phyloP scores from a whole-genome alignment of 2,797 vertebrate species.

The Xenops minutus region DNA sequence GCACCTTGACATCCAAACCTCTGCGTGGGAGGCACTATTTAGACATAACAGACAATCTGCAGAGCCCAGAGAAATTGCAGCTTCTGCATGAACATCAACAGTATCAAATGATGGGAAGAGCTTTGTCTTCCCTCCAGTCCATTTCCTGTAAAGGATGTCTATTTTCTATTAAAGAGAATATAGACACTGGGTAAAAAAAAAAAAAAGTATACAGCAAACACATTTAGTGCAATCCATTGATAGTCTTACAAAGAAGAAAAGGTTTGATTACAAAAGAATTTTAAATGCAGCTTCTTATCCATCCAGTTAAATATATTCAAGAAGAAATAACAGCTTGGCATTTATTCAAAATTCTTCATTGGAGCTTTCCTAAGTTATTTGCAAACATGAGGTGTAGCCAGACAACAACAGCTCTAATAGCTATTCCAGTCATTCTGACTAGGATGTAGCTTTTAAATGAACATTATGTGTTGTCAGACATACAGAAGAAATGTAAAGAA shows the following conservation, averaged over 20 bases:
- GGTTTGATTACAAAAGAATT: neutral
- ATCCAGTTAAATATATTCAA: constrained; percentile 5
- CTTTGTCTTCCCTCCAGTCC: neutral
- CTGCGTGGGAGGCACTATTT: constrained; percentile 6
- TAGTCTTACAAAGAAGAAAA: neutral
- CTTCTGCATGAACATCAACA: neutral
- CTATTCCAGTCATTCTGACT: constrained; percentile 20
- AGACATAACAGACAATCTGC: constrained; percentile 19
- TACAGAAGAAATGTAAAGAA: neutral
- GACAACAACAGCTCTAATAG: constrained; percentile 31
- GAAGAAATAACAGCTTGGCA: constrained; percentile 21
- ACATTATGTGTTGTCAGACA: constrained; percentile 2
- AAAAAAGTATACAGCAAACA: neutral
- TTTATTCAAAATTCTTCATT: constrained; percentile 5
- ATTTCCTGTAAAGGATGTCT: constrained; percentile 31
- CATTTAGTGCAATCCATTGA: neutral
- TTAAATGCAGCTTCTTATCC: neutral
- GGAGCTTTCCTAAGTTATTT: constrained; percentile 22
- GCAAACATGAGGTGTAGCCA: constrained; percentile 43
- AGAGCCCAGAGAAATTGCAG: neutral
- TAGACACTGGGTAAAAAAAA: neutral
- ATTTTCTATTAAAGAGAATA: constrained; percentile 32
- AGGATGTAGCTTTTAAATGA: neutral
- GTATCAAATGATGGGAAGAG: constrained; percentile 16
- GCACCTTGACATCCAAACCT: constrained; percentile 10